Conservation (phyloP, 1,140 invertebrate species). For the Rhagoletis zephyria region DNA sequence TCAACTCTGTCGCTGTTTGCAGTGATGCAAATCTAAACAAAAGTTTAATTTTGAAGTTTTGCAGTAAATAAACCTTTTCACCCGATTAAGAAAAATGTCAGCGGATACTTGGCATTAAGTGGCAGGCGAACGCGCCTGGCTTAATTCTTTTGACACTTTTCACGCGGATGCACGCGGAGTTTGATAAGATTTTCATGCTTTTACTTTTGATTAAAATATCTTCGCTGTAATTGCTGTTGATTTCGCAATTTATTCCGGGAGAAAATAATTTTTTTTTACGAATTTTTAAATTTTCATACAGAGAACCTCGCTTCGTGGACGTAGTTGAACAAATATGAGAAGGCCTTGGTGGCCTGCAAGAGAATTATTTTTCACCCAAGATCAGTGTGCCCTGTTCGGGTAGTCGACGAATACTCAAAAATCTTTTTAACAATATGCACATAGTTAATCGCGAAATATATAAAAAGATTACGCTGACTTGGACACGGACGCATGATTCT, state of each 20-base stretch:
- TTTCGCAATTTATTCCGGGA: background rate
- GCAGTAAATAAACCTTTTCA: background rate
- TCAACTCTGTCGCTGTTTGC: background rate
- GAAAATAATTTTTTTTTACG: background rate
- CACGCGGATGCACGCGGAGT: background rate
- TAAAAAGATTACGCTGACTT: no score
- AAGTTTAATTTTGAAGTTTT: slow-evolving; percentile 5
- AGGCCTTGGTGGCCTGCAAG: no score
- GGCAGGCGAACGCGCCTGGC: background rate
- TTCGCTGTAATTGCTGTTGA: background rate
- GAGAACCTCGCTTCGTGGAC: no score
- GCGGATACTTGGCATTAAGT: slow-evolving; percentile 9
- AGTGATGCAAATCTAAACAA: slow-evolving; percentile 23
- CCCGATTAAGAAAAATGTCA: background rate
- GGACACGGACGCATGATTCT: no score
- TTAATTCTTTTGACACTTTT: slow-evolving; percentile 40
- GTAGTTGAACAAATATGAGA: no score
- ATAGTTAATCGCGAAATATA: no score
- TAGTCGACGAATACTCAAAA: no score
- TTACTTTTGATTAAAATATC: slow-evolving; percentile 8
- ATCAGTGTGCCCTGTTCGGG: no score
- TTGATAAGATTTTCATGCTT: background rate
- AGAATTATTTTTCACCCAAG: no score
- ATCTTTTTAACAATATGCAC: no score
- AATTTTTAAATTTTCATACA: background rate